These are phyloP conservation scores for Torymus texanus DNA, from an alignment of 2,888 invertebrate genomes.

Conservation along the genomic window DNA sequence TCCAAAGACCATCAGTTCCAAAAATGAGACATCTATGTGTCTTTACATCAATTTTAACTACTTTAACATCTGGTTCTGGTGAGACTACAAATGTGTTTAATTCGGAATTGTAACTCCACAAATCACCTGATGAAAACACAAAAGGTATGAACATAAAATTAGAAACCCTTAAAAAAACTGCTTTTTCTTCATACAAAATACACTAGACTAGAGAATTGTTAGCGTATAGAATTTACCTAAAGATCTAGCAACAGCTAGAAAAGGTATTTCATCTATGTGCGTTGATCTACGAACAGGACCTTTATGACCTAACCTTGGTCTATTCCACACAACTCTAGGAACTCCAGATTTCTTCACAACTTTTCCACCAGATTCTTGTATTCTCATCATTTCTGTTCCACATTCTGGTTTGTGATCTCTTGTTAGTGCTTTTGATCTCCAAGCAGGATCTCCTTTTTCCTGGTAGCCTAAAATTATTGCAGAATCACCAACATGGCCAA, in stretches of 20 bases:
- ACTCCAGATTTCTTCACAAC: slow-evolving; percentile 89
- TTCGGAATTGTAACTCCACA: slow-evolving; percentile 97
- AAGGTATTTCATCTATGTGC: slow-evolving; percentile 94
- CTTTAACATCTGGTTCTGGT: slow-evolving; percentile 96
- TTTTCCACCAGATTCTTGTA: slow-evolving; percentile 88
- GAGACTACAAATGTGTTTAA: slow-evolving; percentile 96
- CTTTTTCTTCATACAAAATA: no score
- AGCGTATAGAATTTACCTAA: slow-evolving; percentile 78
- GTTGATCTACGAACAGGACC: slow-evolving; percentile 94
- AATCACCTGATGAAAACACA: slow-evolving; percentile 81
- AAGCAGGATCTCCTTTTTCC: slow-evolving; percentile 82
- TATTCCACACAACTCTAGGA: slow-evolving; percentile 97
- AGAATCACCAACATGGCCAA: slow-evolving; percentile 99
- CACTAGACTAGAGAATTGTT: no score
- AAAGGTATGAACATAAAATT: background rate
- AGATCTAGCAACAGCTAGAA: slow-evolving; percentile 96
- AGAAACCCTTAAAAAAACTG: no score
- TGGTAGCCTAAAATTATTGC: slow-evolving; percentile 93
- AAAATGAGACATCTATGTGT: slow-evolving; percentile 89
- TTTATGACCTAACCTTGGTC: slow-evolving; percentile 88
- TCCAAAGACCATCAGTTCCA: slow-evolving; percentile 98
- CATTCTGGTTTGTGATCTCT: slow-evolving; percentile 97
- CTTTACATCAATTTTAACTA: slow-evolving; percentile 84
- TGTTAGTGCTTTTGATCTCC: slow-evolving; percentile 89
- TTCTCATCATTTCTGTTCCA: slow-evolving; percentile 87